These are phyloP conservation scores for Eulithis prunata DNA, from an alignment of 2,888 invertebrate species.

Conservation along the genomic window DNA sequence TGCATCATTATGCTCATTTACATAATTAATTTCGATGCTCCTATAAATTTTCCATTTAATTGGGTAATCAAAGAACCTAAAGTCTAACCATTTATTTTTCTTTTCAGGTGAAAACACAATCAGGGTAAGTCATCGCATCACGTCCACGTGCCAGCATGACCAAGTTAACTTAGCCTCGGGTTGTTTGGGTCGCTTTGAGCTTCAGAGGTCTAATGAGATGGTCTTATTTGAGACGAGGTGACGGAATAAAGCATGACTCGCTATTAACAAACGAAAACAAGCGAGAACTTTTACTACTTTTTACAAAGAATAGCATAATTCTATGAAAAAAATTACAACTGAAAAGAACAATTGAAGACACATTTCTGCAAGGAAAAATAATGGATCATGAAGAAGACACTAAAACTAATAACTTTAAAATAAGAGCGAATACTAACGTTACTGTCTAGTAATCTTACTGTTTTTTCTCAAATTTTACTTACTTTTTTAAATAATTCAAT, in stretches of 20 bases:
- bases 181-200: slow-evolving; percentile 31
- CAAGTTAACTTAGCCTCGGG: slow-evolving; percentile 32
- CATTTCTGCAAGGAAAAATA: not conserved
- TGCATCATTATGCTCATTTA: slow-evolving; percentile 22
- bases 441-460: not conserved
- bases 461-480: no score
- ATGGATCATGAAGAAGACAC: not conserved
- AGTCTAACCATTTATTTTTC: slow-evolving; percentile 32
- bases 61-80: slow-evolving; percentile 16
- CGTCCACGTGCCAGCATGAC: slow-evolving; percentile 35
- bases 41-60: slow-evolving; percentile 17
- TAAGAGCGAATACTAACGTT: not conserved
- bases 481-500: no score
- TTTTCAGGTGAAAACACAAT: slow-evolving; percentile 50
- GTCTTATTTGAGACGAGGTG: slow-evolving; percentile 34
- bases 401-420: not conserved
- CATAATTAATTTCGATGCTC: not conserved
- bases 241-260: slow-evolving; percentile 32
- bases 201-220: slow-evolving; percentile 30
- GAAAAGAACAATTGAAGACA: not conserved
- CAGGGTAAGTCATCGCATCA: slow-evolving; percentile 45
- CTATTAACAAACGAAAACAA: slow-evolving; percentile 29
- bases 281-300: slow-evolving; percentile 27
- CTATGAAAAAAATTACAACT: not conserved
- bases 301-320: slow-evolving; percentile 15